Evolutionary conservation across 2,888 invertebrate genomes (phyloP).

Genomic region (Acleris laterana): DNA sequence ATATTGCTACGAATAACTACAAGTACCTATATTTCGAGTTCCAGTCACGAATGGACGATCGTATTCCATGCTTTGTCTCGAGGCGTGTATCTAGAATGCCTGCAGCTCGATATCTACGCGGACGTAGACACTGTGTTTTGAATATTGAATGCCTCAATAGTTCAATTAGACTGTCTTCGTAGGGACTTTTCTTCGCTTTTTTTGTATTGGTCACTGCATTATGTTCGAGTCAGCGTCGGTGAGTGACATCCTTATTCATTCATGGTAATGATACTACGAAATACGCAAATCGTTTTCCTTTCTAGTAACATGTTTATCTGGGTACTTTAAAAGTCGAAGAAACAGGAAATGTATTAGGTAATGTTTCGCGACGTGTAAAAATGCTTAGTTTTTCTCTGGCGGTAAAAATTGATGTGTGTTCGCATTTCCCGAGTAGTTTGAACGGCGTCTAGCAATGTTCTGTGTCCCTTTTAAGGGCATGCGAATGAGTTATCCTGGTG

Average conservation of each 20-base stretch:
- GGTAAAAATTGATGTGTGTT: slow-evolving; percentile 59
- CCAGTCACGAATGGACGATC: slow-evolving; percentile 50
- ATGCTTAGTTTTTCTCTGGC: slow-evolving; percentile 51
- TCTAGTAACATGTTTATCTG: slow-evolving; percentile 6
- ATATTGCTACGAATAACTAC: slow-evolving; percentile 58
- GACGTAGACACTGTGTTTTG: slow-evolving; percentile 19
- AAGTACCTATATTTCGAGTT: slow-evolving; percentile 46
- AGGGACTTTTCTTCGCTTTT: slow-evolving; percentile 1
- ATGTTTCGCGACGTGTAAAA: slow-evolving; percentile 39
- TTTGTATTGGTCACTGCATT: slow-evolving; percentile 11
- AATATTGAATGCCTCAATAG: slow-evolving; percentile 31
- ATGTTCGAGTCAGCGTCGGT: background rate
- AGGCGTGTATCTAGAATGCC: slow-evolving; percentile 24
- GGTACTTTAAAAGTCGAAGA: slow-evolving; percentile 4
- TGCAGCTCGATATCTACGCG: slow-evolving; percentile 19
- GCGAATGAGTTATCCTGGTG: slow-evolving; percentile 63
- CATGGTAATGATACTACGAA: slow-evolving; percentile 14
- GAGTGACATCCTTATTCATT: slow-evolving; percentile 29
- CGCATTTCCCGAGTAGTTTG: slow-evolving; percentile 62
- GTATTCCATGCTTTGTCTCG: slow-evolving; percentile 35
- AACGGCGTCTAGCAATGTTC: slow-evolving; percentile 43
- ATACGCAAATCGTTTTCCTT: slow-evolving; percentile 5
- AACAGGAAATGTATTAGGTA: slow-evolving; percentile 13
- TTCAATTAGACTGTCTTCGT: slow-evolving; percentile 21
- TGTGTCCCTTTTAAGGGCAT: slow-evolving; percentile 62